Evolutionary conservation across 2,113 vertebrate genomes (phyloP).

Genomic region (Formicarius rufipectus): DNA sequence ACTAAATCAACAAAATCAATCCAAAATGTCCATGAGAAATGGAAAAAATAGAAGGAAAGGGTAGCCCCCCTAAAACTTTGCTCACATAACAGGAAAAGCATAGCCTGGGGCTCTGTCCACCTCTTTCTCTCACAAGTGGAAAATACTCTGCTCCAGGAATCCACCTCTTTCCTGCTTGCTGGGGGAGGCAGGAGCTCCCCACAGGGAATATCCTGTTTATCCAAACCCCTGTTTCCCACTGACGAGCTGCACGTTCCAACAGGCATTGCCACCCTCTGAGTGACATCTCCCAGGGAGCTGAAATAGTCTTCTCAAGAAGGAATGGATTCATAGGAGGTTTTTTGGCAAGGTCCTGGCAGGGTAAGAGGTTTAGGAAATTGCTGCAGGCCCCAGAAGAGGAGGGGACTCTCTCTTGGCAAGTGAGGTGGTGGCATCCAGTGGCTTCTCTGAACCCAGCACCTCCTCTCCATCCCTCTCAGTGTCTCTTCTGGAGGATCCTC

Average conservation of each 20-base stretch:
- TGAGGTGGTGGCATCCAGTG: not conserved
- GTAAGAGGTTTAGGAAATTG: not conserved
- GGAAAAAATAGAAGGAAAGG: not conserved
- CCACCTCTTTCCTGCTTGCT: not conserved
- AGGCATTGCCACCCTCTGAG: not conserved
- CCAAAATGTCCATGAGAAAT: fast-evolving
- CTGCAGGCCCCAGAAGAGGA: not conserved
- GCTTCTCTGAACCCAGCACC: not conserved
- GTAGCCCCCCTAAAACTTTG: not conserved
- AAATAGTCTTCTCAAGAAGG: not conserved
- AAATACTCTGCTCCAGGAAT: constrained; percentile 5
- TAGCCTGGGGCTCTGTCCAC: not conserved
- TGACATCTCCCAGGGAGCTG: not conserved
- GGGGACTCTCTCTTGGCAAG: fast-evolving
- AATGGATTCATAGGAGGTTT: not conserved
- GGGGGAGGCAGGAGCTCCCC: not conserved
- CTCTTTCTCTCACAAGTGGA: not conserved
- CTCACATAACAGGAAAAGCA: constrained; percentile 42
- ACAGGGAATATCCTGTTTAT: constrained; percentile 33
- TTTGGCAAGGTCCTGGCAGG: not conserved
- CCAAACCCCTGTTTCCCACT: not conserved
- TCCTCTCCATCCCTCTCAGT: not conserved
- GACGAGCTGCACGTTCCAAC: not conserved
- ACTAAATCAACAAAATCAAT: not conserved
- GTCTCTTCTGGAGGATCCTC: not conserved